phyloP scores from a whole-genome alignment of 2,797 vertebrate genomes.

The Serranus cabrilla region DNA sequence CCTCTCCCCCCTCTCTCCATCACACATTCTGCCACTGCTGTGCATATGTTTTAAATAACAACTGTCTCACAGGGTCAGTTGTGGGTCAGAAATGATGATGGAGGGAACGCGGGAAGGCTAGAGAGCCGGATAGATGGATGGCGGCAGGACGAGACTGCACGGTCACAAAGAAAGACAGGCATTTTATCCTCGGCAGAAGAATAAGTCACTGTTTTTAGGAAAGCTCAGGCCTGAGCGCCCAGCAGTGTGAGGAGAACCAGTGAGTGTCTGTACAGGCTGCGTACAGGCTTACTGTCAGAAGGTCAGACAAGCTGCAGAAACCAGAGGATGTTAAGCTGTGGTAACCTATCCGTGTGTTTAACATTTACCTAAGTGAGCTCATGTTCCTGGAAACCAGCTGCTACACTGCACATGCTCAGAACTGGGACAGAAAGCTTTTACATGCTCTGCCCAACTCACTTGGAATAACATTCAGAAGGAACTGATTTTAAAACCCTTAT shows the following conservation, averaged over 20 bases:
- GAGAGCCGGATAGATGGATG: conserved; percentile 34
- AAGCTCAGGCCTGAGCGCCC: conserved; percentile 25
- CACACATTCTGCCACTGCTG: conserved; percentile 62
- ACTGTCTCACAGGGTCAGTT: conserved; percentile 71
- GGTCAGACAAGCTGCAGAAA: conserved; percentile 41
- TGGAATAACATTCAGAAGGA: not conserved
- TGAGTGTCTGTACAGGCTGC: conserved; percentile 19
- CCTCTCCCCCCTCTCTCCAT: conserved; percentile 51
- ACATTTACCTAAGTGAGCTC: conserved; percentile 36
- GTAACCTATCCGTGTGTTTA: conserved; percentile 14
- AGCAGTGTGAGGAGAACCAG: conserved; percentile 33
- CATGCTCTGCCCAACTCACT: no score
- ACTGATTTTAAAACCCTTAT: no score
- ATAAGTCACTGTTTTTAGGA: conserved; percentile 41
- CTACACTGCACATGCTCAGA: not conserved
- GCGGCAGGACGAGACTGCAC: conserved; percentile 27
- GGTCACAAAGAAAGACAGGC: conserved; percentile 21
- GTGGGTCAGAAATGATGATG: conserved; percentile 69
- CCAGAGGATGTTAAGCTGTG: conserved; percentile 18
- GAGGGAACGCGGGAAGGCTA: conserved; percentile 32
- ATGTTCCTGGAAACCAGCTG: conserved; percentile 25
- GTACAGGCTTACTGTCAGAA: conserved; percentile 28
- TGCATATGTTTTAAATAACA: conserved; percentile 79
- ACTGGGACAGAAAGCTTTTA: no score
- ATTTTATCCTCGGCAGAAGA: conserved; percentile 41